Base-by-base conservation (phyloP, 2,888 invertebrate genomes). In the Acrocera orbiculus region DNA sequence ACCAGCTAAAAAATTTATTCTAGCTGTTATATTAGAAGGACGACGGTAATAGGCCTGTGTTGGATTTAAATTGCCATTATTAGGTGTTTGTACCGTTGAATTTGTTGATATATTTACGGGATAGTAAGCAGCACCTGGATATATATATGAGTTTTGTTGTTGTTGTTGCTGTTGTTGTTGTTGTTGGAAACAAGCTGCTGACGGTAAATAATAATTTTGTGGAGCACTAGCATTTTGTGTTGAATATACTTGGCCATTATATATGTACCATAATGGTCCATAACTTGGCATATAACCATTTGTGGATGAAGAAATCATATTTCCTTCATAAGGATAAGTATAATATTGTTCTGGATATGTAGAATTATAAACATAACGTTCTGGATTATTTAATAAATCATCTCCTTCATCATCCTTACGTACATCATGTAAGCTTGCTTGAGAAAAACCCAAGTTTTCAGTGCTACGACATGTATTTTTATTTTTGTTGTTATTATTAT, bases 1-100 rank as follows among this genome's bases (percentile, higher is more conserved):
- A n/a, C 45, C 47, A 2, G 50, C 51, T 8, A 51, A 46, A 24
- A 42, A 45, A 36, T 52, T 52, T 19, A 50, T 43, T 14, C 46
- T 44, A 9, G 44, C 42, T 22, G 29, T 45, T 4, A 5, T 6
- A 22, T 22, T 22, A 7, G 8, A 10, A 6, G 8, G 22, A 22
- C 10, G 22, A 22, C 9, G 22, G 10, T 6, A 22, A 4, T 8
- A 8, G 4, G 22, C n/a, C n/a, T 19, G 8, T 22, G 22, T 8
- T 6, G 22, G 10, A 22, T 7, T 7, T 8, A 19, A 19, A 7
- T 19, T 5, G 5, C 19, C 19, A 19, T 5, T 19, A 19, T n/a
- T n/a, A n/a, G 19, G 5, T 7, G 19, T 19, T 19, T 7, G 3
- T 6, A 22, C 13, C 10, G 27, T n/a, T n/a, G 27, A 27, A 11